A percentile compares a stretch with the other conserved stretches of the same genome.
Conservation (phyloP, 2,888 invertebrate species). For the Conistra vaccinii region DNA sequence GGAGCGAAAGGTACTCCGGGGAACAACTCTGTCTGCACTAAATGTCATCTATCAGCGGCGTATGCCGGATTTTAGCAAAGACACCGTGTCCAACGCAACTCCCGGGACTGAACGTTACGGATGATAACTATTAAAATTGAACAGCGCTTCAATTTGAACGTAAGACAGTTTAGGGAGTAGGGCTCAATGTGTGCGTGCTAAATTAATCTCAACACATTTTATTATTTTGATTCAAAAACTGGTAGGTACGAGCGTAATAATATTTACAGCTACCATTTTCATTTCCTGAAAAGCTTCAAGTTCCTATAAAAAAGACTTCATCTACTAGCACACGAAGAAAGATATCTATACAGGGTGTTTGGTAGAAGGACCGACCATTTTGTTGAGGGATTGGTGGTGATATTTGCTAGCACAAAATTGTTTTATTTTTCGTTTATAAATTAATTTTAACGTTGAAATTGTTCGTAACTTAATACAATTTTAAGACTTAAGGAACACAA, state of each 20-base stretch:
- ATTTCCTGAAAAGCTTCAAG: not conserved
- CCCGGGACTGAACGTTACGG: constrained; percentile 77
- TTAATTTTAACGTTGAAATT: too few relatives aligned
- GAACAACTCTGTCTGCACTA: constrained; percentile 86
- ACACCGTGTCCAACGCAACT: constrained; percentile 81
- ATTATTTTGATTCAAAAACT: not conserved
- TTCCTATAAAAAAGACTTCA: not conserved
- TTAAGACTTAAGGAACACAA: too few relatives aligned
- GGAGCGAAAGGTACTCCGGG: constrained; percentile 85
- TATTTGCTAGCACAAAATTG: too few relatives aligned
- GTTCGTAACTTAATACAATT: too few relatives aligned
- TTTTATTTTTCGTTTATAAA: too few relatives aligned
- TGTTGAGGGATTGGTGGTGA: too few relatives aligned
- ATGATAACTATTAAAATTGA: constrained; percentile 75
- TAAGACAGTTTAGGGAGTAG: constrained; percentile 46
- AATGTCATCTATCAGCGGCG: constrained; percentile 86
- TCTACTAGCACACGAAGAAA: not conserved
- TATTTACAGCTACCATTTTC: not conserved
- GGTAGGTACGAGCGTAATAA: not conserved
- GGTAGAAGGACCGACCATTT: too few relatives aligned
- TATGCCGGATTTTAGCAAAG: constrained; percentile 82
- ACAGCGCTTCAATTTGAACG: constrained; percentile 60
- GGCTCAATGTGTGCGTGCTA: constrained; percentile 22
- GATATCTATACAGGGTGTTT: too few relatives aligned
- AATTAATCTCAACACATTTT: constrained; percentile 8